A percentile compares a stretch with the other conserved stretches of the same genome.
phyloP scores from a whole-genome alignment of 2,797 vertebrate genomes.

The Astyanax mexicanus region DNA sequence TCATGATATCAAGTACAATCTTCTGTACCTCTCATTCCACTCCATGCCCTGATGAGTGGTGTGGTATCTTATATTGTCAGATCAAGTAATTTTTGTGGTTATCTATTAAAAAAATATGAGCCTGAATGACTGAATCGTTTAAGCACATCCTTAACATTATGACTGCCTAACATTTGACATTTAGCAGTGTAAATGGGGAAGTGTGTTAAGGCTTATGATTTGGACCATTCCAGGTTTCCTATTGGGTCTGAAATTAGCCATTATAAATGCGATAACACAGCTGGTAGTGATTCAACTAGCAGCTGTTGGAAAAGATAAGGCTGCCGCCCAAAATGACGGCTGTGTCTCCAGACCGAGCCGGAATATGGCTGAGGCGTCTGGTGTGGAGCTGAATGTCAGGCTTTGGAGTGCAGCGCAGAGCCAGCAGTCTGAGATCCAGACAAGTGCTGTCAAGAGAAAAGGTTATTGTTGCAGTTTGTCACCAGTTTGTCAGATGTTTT shows the following conservation, averaged over 20 bases:
- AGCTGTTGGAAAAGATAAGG: constrained; percentile 23
- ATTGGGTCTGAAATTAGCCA: neutral
- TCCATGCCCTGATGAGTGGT: too few relatives aligned
- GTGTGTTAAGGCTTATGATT: neutral
- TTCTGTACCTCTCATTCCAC: too few relatives aligned
- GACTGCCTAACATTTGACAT: too few relatives aligned
- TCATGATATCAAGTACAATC: too few relatives aligned
- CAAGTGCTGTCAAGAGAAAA: constrained; percentile 43
- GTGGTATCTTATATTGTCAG: too few relatives aligned
- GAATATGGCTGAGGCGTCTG: constrained; percentile 20
- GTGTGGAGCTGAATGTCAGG: constrained; percentile 36
- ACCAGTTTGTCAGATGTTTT: constrained; percentile 28
- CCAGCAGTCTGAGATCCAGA: constrained; percentile 29
- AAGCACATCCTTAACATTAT: too few relatives aligned
- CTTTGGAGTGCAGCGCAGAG: constrained; percentile 5
- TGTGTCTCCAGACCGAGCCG: constrained; percentile 1
- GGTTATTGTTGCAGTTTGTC: constrained; percentile 40
- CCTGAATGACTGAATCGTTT: too few relatives aligned
- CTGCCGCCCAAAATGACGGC: constrained; percentile 13
- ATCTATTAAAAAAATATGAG: too few relatives aligned
- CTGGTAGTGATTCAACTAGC: neutral
- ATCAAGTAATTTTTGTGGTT: too few relatives aligned
- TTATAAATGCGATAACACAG: neutral
- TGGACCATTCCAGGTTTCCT: neutral
- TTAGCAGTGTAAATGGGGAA: neutral